A percentile compares a stretch with the other conserved stretches of the same genome.
Evolutionary conservation across 2,113 vertebrate species (phyloP).

Genomic region (Felis chaus): DNA sequence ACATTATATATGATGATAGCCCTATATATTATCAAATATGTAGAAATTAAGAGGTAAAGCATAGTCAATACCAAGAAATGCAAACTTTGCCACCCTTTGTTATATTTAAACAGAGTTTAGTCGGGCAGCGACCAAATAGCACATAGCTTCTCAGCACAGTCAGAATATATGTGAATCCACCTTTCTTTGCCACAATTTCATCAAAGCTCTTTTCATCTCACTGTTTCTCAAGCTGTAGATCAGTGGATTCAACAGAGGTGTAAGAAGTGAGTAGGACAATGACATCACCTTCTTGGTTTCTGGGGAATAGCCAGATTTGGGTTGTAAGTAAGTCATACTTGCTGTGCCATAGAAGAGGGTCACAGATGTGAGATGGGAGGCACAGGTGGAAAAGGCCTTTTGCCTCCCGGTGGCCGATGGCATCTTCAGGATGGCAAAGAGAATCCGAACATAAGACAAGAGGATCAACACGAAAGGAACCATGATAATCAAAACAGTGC

Average conservation of each 20-base stretch:
- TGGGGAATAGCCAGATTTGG: slow-evolving; percentile 63
- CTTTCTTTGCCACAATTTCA: slow-evolving; percentile 34
- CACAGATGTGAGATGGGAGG: slow-evolving; percentile 69
- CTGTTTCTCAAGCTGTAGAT: slow-evolving; percentile 71
- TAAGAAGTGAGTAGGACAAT: slow-evolving; percentile 56
- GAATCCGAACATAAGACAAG: slow-evolving; percentile 63
- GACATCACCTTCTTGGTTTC: slow-evolving; percentile 65
- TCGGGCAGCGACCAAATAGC: not conserved
- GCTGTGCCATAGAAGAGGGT: slow-evolving; percentile 74
- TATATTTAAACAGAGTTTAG: not conserved
- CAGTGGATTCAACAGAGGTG: slow-evolving; percentile 66
- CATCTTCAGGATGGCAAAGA: slow-evolving; percentile 70
- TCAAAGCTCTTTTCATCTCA: slow-evolving; percentile 63
- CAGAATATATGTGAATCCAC: not conserved
- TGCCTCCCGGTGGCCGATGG: slow-evolving; percentile 51
- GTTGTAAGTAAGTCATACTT: slow-evolving; percentile 68
- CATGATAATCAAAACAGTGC: slow-evolving; percentile 43
- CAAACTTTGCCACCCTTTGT: not conserved
- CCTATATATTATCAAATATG: not conserved
- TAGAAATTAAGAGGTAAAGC: not conserved
- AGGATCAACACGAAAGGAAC: slow-evolving; percentile 66
- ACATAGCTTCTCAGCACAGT: not conserved
- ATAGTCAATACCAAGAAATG: not conserved
- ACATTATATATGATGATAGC: not conserved
- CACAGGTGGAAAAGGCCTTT: slow-evolving; percentile 77